phyloP scores from a whole-genome alignment of 2,888 invertebrate species.

The Drepana falcataria region DNA sequence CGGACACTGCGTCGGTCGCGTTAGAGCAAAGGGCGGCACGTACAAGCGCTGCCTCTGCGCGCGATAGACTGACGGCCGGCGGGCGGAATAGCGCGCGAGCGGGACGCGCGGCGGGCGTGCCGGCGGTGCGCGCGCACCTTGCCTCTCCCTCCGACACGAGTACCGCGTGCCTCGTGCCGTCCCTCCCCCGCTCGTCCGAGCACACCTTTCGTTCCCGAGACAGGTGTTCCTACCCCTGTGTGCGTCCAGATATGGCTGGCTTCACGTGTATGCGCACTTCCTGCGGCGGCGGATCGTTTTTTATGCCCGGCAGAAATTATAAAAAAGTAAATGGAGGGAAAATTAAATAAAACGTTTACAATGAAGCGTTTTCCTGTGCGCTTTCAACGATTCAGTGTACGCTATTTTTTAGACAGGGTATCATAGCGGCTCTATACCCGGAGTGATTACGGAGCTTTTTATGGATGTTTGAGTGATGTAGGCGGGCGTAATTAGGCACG shows the following conservation, averaged over 20 bases:
- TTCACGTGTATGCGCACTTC: slow-evolving; percentile 65
- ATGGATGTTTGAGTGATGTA: slow-evolving; percentile 72
- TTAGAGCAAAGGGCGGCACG: slow-evolving; percentile 67
- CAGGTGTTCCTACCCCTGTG: slow-evolving; percentile 73
- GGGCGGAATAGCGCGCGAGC: slow-evolving; percentile 56
- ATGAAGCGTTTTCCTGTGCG: slow-evolving; percentile 77
- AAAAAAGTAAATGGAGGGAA: slow-evolving; percentile 79
- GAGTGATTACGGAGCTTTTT: slow-evolving; percentile 62
- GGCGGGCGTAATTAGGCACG: slow-evolving; percentile 76
- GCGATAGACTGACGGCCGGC: slow-evolving; percentile 70
- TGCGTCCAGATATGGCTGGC: slow-evolving; percentile 59
- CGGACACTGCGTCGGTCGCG: slow-evolving; percentile 76
- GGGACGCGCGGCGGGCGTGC: slow-evolving; percentile 76
- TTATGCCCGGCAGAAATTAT: slow-evolving; percentile 77
- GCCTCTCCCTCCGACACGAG: slow-evolving; percentile 49
- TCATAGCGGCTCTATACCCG: slow-evolving; percentile 43
- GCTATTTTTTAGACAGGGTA: slow-evolving; percentile 66
- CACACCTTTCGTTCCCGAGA: slow-evolving; percentile 77
- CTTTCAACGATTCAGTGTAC: slow-evolving; percentile 74
- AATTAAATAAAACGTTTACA: slow-evolving; percentile 79
- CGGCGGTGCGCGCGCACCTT: slow-evolving; percentile 66
- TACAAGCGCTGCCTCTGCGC: slow-evolving; percentile 68
- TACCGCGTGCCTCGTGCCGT: slow-evolving; percentile 39
- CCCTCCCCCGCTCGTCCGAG: slow-evolving; percentile 58
- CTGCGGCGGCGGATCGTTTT: slow-evolving; percentile 77